Evolutionary conservation across 2,797 vertebrate genomes (phyloP), one percentile per base, ranked within the genome.

Genomic region (Decapterus maruadsi): DNA sequence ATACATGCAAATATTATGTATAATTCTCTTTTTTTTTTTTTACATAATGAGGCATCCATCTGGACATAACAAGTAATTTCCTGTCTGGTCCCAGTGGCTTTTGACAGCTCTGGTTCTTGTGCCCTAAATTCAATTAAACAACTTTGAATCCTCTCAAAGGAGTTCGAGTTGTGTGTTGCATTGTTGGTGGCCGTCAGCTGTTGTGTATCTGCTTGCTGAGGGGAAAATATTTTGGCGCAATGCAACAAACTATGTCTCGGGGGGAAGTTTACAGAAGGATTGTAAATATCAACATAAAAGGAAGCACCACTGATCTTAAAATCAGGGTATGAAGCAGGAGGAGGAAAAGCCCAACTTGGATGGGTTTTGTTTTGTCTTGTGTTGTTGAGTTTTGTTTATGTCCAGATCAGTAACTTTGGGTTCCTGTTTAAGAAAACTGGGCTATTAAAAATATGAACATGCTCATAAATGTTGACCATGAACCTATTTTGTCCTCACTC

Each of bases 401-500:
- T 75, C n/a, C 48, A 71, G 2, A 65, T 73, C 55, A 65, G 63
- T 54, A 70, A 73, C 67, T 82, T 29, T 42, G 29, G 22, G 29
- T 78, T 82, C 56, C 57, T 71, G 56, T 75, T 75, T 22, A 68
- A 58, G 29, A 79, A 77, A 81, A 61, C 43, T 12, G 4, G 50
- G 66, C 48, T 70, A 22, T 78, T 78, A 73, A 81, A 78, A 72
- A 55, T 50, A 75, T 63, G 58, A 85, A 83, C 80, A 80, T 50
- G 50, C 78, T 74, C 12, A 3, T 77, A 85, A 89, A 90, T 69
- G 65, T 75, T 3, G 4, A 78, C 60, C 58, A 74, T 77, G 85
- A 86, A 79, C 54, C 73, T 59, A 43, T 31, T 26, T 50, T 64
- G 42, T 75, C 60, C 53, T 75, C 8, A 0, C 57, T 50, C 2